Conservation (phyloP, 2,113 vertebrate species). For the Cyprinodon brontotheroides region DNA sequence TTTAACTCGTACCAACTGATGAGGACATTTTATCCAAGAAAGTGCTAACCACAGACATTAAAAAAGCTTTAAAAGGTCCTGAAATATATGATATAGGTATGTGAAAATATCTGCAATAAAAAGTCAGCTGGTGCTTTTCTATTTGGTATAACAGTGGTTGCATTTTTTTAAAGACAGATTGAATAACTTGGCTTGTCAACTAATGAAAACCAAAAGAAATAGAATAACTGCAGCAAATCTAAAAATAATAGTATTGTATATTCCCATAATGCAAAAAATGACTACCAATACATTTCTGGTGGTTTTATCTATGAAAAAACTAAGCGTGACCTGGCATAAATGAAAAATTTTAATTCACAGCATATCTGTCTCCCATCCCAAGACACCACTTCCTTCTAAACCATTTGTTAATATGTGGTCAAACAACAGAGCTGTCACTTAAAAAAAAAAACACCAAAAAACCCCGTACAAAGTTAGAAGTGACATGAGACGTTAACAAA, state of each 20-base stretch:
- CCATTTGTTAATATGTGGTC: background rate
- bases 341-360: background rate
- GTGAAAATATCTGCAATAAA: too few species aligned
- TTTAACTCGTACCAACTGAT: too few species aligned
- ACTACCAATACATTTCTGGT: too few species aligned
- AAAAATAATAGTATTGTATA: too few species aligned
- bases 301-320: too few species aligned
- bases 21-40: too few species aligned
- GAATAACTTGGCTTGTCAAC: background rate
- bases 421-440: background rate
- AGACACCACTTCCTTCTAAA: background rate
- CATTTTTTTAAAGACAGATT: background rate
- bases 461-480: background rate
- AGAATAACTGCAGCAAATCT: background rate
- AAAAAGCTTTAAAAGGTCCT: too few species aligned
- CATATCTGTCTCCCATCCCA: background rate
- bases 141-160: background rate
- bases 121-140: background rate
- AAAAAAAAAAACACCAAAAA: too few species aligned
- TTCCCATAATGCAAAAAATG: too few species aligned
- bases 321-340: background rate
- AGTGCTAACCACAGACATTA: too few species aligned
- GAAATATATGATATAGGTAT: too few species aligned
- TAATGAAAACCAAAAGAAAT: background rate
- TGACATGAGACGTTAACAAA: background rate